Evolutionary conservation across 2,797 vertebrate genomes (phyloP).

Genomic region (Alcedo quadribrachys): DNA sequence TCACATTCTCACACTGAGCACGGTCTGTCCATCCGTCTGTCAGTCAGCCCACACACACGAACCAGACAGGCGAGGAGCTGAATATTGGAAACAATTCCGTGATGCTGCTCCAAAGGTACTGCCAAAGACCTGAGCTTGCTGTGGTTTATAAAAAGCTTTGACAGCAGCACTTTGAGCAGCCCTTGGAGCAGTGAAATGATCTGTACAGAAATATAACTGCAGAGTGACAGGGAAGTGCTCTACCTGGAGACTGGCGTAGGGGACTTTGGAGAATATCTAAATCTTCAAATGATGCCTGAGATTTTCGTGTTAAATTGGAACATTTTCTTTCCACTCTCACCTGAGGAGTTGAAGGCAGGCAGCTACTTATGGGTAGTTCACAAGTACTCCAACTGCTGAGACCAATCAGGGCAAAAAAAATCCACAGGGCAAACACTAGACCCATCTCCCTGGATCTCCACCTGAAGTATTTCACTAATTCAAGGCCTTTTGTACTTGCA

Average conservation of each 20-base stretch:
- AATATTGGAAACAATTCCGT: background rate
- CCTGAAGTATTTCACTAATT: background rate
- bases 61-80: constrained; percentile 18
- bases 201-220: background rate
- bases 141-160: background rate
- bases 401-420: background rate
- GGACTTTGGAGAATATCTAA: background rate
- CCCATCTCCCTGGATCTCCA: background rate
- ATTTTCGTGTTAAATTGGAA: background rate
- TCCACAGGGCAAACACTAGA: background rate
- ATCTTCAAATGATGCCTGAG: background rate
- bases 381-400: background rate
- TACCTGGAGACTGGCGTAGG: constrained; percentile 23
- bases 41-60: background rate
- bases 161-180: background rate
- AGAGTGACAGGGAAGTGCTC: constrained; percentile 10
- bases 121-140: background rate
- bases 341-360: background rate
- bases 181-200: background rate
- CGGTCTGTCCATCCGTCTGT: background rate
- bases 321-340: background rate
- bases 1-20: constrained; percentile 40
- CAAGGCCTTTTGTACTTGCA: background rate
- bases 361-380: background rate
- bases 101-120: background rate